These are phyloP conservation scores for Equus quagga DNA, from an alignment of 2,113 vertebrate species.

Conservation along the genomic window DNA sequence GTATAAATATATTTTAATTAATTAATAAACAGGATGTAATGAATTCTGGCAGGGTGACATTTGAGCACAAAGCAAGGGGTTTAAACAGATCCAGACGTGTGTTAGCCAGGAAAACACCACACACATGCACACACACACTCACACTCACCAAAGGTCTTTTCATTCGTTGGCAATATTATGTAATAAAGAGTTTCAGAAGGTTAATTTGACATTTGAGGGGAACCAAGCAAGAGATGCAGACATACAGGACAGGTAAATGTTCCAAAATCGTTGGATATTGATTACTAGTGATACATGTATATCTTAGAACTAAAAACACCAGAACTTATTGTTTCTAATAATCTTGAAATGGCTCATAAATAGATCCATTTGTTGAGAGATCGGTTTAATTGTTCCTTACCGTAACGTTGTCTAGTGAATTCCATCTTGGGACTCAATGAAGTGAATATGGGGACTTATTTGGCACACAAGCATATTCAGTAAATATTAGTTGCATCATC, in stretches of 20 bases:
- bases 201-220: background rate
- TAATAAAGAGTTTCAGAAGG: background rate
- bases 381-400: background rate
- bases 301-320: background rate
- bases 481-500: background rate
- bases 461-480: background rate
- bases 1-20: constrained; percentile 91
- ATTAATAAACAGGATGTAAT: constrained; percentile 90
- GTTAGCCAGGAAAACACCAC: constrained; percentile 85
- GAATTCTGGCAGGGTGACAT: constrained; percentile 92
- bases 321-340: background rate
- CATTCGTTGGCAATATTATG: background rate
- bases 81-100: constrained; percentile 87
- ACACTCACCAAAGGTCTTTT: background rate
- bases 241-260: background rate
- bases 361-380: background rate
- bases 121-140: background rate
- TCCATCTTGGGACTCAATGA: background rate
- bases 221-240: background rate
- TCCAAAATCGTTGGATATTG: background rate
- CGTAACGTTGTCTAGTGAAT: background rate
- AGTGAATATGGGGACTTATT: background rate
- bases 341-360: background rate
- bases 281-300: background rate
- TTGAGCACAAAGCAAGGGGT: constrained; percentile 85